Conservation (phyloP, 2,797 vertebrate species). For the Malurus splendens region DNA sequence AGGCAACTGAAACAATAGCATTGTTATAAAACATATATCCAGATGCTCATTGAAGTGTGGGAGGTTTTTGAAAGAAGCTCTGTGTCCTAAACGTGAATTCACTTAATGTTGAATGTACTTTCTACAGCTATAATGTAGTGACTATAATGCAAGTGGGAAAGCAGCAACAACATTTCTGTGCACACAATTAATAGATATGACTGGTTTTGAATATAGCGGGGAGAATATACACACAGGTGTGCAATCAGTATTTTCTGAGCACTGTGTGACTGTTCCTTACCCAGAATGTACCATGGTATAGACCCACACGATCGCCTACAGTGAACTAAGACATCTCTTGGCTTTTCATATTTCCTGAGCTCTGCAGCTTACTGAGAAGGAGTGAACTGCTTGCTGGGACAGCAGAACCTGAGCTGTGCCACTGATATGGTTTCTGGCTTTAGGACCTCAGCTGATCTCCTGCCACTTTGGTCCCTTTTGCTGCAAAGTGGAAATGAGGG, state of each 20-base stretch:
- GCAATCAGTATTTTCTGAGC: neutral
- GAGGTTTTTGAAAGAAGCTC: neutral
- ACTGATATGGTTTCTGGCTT: neutral
- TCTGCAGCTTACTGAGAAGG: neutral
- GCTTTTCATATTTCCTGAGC: neutral
- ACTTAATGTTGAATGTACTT: neutral
- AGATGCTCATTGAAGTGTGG: neutral
- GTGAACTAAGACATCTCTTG: neutral
- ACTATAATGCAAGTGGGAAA: neutral
- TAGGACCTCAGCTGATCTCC: neutral
- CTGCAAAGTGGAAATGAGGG: neutral
- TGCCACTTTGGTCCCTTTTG: neutral
- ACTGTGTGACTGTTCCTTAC: fast-evolving
- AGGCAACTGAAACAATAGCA: neutral
- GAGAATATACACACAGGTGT: fast-evolving
- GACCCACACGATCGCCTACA: neutral
- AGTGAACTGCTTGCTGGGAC: neutral
- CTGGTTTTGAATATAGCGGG: neutral
- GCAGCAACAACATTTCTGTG: neutral
- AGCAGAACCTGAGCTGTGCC: neutral
- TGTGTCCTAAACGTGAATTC: neutral
- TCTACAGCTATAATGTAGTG: neutral
- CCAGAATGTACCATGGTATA: neutral
- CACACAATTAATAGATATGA: neutral
- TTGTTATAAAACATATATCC: neutral